phyloP scores from a whole-genome alignment of 2,888 invertebrate genomes.

The Phoronis australis region DNA sequence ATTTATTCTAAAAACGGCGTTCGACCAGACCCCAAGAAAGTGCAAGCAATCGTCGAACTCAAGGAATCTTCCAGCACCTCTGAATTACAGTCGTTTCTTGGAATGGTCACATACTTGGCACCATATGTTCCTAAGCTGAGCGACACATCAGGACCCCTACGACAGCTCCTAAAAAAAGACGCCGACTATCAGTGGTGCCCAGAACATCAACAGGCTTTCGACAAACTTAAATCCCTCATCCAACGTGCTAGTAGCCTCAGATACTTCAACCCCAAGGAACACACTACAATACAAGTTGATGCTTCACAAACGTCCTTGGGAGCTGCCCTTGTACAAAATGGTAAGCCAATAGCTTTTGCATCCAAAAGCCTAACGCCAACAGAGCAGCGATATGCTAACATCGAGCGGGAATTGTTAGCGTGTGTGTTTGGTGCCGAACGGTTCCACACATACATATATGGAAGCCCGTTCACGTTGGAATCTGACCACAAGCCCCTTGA shows the following conservation, averaged over 20 bases:
- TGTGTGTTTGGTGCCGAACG: constrained; percentile 18
- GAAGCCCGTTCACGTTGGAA: constrained; percentile 15
- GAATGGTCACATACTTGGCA: constrained; percentile 10
- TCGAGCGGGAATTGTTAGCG: constrained; percentile 20
- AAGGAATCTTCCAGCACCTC: constrained; percentile 6
- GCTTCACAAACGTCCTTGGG: constrained; percentile 15
- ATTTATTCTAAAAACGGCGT: constrained; percentile 10
- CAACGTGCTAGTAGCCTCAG: constrained; percentile 1
- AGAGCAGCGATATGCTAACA: constrained; percentile 22
- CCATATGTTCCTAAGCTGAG: constrained; percentile 9
- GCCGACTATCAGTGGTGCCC: constrained; percentile 9
- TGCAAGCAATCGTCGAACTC: constrained; percentile 9
- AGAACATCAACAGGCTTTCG: constrained; percentile 8
- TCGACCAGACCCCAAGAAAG: constrained; percentile 13
- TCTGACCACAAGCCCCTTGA: constrained; percentile 25
- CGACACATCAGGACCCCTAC: constrained; percentile 5
- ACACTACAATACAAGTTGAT: constrained; percentile 6
- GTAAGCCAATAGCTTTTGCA: constrained; percentile 20
- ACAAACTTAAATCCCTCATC: constrained; percentile 5
- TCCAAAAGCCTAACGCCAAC: constrained; percentile 21
- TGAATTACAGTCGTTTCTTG: constrained; percentile 13
- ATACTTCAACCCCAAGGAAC: constrained; percentile 6
- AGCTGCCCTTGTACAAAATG: constrained; percentile 21
- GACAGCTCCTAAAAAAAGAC: too few species aligned
- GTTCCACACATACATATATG: constrained; percentile 22